Evolutionary conservation across 2,113 vertebrate genomes (phyloP).

Genomic region (Struthidea cinerea): DNA sequence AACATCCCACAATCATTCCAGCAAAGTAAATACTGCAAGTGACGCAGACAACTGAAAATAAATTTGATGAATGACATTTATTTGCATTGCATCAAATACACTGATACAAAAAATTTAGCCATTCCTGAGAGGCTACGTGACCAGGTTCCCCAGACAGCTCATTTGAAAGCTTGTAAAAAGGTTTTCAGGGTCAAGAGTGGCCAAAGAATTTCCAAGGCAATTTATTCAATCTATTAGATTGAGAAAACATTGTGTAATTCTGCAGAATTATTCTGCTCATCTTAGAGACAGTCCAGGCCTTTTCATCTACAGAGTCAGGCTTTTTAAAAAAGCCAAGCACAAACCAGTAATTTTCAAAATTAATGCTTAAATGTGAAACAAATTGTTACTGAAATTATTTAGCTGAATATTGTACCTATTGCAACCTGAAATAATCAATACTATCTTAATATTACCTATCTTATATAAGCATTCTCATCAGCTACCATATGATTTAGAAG

Average conservation of each 20-base stretch:
- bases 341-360: background rate
- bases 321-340: background rate
- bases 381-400: background rate
- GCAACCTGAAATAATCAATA: background rate
- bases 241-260: background rate
- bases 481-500: background rate
- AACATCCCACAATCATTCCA: background rate
- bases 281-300: background rate
- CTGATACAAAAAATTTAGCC: background rate
- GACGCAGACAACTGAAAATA: background rate
- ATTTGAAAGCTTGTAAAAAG: background rate
- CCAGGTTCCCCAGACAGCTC: background rate
- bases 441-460: background rate
- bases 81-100: background rate
- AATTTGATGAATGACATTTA: background rate
- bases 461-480: background rate
- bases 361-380: background rate
- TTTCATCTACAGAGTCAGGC: background rate
- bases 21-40: background rate
- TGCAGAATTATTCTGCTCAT: background rate
- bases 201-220: background rate
- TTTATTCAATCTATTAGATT: background rate
- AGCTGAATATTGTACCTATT: background rate
- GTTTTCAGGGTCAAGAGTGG: background rate
- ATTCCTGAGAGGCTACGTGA: background rate